phyloP scores from a whole-genome alignment of 1,140 invertebrate genomes.

The Nephila pilipes region DNA sequence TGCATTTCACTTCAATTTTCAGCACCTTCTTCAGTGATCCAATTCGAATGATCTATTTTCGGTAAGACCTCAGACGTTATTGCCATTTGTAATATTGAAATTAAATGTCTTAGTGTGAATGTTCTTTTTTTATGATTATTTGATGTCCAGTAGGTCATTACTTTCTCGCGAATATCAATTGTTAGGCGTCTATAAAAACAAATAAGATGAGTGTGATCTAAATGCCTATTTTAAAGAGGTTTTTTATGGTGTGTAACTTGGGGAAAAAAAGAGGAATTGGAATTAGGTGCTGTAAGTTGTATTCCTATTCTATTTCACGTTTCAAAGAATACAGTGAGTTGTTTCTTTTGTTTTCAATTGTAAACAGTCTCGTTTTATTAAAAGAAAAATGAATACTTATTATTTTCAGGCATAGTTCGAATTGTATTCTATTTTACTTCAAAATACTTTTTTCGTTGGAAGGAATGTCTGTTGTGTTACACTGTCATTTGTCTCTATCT shows the following conservation, averaged over 20 bases:
- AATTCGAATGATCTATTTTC: constrained; percentile 69
- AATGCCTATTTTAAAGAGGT: not conserved
- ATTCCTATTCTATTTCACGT: not conserved
- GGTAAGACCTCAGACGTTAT: not conserved
- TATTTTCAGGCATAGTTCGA: not conserved
- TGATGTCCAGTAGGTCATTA: not conserved
- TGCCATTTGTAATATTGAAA: constrained; percentile 1
- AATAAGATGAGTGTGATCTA: not conserved
- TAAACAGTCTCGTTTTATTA: not conserved
- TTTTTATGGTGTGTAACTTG: not conserved
- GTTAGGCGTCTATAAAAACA: not conserved
- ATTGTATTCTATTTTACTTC: not conserved
- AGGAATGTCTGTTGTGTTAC: not conserved
- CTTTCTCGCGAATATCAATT: not conserved
- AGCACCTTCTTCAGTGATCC: constrained; percentile 56
- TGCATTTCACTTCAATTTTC: constrained; percentile 6
- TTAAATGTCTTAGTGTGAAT: not conserved
- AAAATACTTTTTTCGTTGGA: not conserved
- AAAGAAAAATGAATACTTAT: too few species aligned
- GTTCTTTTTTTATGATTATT: not conserved
- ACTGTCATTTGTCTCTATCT: not conserved
- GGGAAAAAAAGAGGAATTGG: not conserved
- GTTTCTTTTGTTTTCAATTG: not conserved
- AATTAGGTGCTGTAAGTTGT: not conserved
- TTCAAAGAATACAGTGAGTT: not conserved